Evolutionary conservation across 2,888 invertebrate genomes (phyloP), one percentile per base, ranked within the genome.

Genomic region (Labia minor): DNA sequence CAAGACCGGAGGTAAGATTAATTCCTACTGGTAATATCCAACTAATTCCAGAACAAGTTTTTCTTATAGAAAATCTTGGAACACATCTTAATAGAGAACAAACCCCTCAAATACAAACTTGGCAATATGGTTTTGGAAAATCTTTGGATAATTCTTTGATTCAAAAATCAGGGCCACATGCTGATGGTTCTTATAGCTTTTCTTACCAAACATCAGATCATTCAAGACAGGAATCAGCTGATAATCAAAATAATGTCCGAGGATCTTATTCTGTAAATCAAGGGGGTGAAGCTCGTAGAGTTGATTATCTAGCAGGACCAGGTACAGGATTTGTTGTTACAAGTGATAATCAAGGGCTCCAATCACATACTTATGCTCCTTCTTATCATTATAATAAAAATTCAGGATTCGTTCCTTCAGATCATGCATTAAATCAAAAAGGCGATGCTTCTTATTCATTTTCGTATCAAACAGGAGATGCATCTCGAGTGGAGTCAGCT

Each of bases 161-260:
- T 16, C 14, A 49, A 3, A 11, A 49, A 49, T 11, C 18, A 11
- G 65, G 61, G 61, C 37, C 21, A 14, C 16, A 61, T 1, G 61
- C 65, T 19, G 74, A 74, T 69, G 74, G 72, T 19, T 73, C 74
- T 0, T 75, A 73, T 63, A 73, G 73, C 26, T 77, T 78, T 67
- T 72, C 73, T 61, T 74, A 75, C 61, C 71, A 71, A 61, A 74
- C 76, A 1, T 74, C 72, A 64, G 75, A 75, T 68, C 75, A 75
- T 67, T 69, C 74, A 18, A 74, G 77, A 20, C 72, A 74, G 16
- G 77, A 77, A 71, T 72, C 73, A 49, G 73, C 74, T 26, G 77
- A 78, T 72, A 71, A 71, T 4, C 67, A 71, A 14, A 77, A 77
- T 62, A 75, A 75, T 70, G 75, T 71, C 1, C 66, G 66, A 19